These are phyloP conservation scores for Drosophila repleta DNA, from an alignment of 1,140 invertebrate genomes.

Conservation along the genomic window DNA sequence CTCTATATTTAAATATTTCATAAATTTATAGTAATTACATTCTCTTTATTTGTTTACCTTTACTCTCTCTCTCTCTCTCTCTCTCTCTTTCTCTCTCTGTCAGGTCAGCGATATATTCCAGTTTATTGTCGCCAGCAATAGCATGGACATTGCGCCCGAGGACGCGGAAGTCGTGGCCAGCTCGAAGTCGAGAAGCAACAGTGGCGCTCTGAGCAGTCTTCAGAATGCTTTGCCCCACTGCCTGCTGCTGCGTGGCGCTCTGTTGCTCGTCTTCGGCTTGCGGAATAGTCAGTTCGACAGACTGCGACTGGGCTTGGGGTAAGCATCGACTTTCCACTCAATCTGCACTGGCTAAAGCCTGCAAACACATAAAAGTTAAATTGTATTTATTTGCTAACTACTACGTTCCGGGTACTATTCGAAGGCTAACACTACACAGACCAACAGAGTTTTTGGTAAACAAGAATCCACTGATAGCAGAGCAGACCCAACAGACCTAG, in stretches of 20 bases:
- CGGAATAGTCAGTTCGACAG: constrained; percentile 65
- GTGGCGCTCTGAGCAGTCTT: constrained; percentile 49
- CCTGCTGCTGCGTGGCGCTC: constrained; percentile 43
- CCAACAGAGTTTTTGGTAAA: too few species aligned
- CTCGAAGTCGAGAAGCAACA: constrained; percentile 81
- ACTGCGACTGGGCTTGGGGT: constrained; percentile 65
- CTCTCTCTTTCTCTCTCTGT: not conserved
- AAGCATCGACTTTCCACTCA: constrained; percentile 30
- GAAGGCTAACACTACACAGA: not conserved
- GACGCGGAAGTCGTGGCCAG: constrained; percentile 83
- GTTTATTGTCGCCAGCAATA: constrained; percentile 85
- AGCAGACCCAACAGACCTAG: too few species aligned
- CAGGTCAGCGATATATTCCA: constrained; percentile 88
- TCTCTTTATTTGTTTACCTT: too few species aligned
- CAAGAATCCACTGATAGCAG: too few species aligned
- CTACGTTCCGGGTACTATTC: not conserved
- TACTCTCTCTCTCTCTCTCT: too few species aligned
- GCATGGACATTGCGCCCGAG: constrained; percentile 74
- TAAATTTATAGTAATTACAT: too few species aligned
- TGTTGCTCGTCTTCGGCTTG: constrained; percentile 56
- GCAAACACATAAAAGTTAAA: constrained; percentile 18
- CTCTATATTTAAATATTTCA: too few species aligned
- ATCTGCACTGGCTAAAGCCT: not conserved
- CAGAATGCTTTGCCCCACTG: constrained; percentile 40
- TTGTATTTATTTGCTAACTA: constrained; percentile 17